Evolutionary conservation across 2,113 vertebrate genomes (phyloP).

Genomic region (Copsychus sechellarum): DNA sequence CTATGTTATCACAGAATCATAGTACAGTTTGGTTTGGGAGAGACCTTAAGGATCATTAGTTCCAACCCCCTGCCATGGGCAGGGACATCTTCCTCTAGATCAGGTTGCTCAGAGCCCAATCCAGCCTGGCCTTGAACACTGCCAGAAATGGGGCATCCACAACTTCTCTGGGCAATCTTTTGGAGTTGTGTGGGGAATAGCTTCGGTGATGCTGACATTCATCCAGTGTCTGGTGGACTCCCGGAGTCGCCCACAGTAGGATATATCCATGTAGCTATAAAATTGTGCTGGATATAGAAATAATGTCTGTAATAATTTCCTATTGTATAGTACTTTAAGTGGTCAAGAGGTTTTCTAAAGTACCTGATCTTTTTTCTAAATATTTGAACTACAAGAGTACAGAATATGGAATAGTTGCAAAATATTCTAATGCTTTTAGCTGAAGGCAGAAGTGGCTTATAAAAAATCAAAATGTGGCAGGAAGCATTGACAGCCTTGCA

Average conservation of each 20-base stretch:
- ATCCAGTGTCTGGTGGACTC: background rate
- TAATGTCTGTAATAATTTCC: background rate
- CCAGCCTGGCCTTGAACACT: background rate
- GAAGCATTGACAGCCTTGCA: constrained; percentile 33
- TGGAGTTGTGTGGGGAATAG: background rate
- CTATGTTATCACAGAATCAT: background rate
- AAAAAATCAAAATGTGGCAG: background rate
- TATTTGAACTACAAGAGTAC: background rate
- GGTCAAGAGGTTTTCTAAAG: background rate
- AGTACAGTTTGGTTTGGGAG: background rate
- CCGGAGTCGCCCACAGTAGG: background rate
- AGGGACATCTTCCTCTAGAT: background rate
- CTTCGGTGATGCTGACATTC: background rate
- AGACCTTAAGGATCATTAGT: background rate
- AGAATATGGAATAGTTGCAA: background rate
- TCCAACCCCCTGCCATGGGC: background rate
- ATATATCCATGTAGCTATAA: background rate
- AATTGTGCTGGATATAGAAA: background rate
- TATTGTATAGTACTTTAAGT: background rate
- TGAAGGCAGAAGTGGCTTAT: constrained; percentile 18
- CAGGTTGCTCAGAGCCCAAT: background rate
- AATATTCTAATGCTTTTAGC: constrained; percentile 2
- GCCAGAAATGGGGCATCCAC: background rate
- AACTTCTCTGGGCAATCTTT: background rate
- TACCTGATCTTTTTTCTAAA: background rate